phyloP scores from a whole-genome alignment of 2,113 vertebrate genomes.

The Theristicus caerulescens region DNA sequence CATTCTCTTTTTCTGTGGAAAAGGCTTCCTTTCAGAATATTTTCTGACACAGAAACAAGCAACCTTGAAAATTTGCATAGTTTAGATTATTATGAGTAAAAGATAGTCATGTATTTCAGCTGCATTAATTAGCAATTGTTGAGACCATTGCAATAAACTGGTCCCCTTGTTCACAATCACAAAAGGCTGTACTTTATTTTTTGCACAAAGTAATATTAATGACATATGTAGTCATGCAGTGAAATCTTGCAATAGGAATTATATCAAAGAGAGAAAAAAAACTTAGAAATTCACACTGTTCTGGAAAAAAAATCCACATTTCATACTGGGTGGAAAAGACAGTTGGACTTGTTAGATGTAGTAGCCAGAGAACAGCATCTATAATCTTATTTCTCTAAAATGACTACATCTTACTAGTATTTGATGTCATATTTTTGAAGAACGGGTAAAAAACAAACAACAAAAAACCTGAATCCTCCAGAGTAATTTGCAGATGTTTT shows the following conservation, averaged over 20 bases:
- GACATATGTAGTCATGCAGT: not conserved
- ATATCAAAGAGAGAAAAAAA: not conserved
- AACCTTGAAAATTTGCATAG: not conserved
- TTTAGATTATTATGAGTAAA: not conserved
- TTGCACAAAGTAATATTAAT: not conserved
- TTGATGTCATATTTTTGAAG: not conserved
- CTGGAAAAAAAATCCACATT: not conserved
- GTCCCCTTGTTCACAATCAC: not conserved
- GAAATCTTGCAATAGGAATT: not conserved
- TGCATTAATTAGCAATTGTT: constrained; percentile 23
- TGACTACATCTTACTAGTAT: not conserved
- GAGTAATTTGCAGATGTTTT: not conserved
- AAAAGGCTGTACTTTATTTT: not conserved
- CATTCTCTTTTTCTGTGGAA: not conserved
- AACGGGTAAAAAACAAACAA: not conserved
- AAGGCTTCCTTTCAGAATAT: not conserved
- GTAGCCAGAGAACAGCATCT: not conserved
- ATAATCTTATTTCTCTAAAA: not conserved
- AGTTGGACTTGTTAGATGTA: not conserved
- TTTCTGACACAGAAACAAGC: not conserved
- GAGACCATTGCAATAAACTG: not conserved
- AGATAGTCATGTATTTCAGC: not conserved
- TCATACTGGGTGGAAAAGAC: not conserved
- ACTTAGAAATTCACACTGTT: not conserved
- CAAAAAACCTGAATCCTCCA: not conserved